Conservation (phyloP, 2,888 invertebrate genomes). For the Emmelina monodactyla region DNA sequence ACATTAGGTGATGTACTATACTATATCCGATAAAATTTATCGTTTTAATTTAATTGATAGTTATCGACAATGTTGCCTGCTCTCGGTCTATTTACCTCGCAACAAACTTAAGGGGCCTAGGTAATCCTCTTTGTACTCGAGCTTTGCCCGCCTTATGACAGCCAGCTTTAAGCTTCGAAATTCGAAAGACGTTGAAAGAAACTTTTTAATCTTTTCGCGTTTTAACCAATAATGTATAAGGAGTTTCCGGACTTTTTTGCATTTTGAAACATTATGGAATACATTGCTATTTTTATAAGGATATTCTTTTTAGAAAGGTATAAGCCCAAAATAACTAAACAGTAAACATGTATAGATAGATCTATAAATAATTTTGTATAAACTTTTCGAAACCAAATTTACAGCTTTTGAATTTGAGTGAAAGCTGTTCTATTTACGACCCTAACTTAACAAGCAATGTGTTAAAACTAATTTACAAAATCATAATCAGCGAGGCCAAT, state of each 20-base stretch:
- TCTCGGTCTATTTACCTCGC: constrained; percentile 17
- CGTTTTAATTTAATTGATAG: too few relatives aligned
- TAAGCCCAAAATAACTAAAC: too few relatives aligned
- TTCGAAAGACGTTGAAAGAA: constrained; percentile 39
- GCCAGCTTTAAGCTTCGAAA: constrained; percentile 42
- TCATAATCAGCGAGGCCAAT: not conserved
- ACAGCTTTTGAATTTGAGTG: too few relatives aligned
- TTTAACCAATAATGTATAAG: not conserved
- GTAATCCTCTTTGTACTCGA: constrained; percentile 52
- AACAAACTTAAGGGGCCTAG: constrained; percentile 52
- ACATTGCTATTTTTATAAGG: too few relatives aligned
- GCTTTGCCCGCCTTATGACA: constrained; percentile 58
- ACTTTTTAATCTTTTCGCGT: constrained; percentile 43
- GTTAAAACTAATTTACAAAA: not conserved
- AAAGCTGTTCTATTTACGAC: too few relatives aligned
- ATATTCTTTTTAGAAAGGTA: too few relatives aligned
- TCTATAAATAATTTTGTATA: not conserved
- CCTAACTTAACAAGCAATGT: not conserved
- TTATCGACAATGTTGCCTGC: too few relatives aligned
- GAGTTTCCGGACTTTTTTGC: too few relatives aligned
- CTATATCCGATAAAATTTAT: too few relatives aligned
- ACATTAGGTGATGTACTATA: too few relatives aligned
- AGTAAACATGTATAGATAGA: too few relatives aligned
- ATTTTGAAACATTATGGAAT: too few relatives aligned
- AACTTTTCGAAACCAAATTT: not conserved